Evolutionary conservation across 92 coral and sea anemone genomes (phyloP).

Genomic region (Epizoanthus rinbou): DNA sequence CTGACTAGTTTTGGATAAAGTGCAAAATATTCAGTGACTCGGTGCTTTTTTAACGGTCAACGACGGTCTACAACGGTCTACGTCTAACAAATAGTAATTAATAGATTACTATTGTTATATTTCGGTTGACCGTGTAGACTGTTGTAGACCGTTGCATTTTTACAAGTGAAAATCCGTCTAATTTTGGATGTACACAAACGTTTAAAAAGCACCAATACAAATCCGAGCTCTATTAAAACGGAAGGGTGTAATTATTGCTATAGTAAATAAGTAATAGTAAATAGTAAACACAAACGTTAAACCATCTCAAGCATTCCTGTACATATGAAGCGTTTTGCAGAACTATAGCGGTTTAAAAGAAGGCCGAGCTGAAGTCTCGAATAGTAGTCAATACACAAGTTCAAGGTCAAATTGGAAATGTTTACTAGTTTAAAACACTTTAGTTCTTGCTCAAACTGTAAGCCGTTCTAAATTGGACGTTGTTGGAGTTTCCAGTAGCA

Average conservation of each 20-base stretch:
- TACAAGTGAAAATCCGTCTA: constrained; percentile 11
- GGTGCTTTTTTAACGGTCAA: too few species aligned
- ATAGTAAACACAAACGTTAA: too few species aligned
- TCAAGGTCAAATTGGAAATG: constrained; percentile 20
- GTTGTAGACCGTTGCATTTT: constrained; percentile 16
- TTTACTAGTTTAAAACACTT: constrained; percentile 7
- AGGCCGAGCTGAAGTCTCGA: too few species aligned
- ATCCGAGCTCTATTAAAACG: too few species aligned
- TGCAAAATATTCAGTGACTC: too few species aligned
- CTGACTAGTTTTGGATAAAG: too few species aligned
- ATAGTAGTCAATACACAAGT: constrained; percentile 15
- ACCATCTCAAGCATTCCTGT: constrained; percentile 16
- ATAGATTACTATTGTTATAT: too few species aligned
- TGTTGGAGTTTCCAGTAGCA: constrained; percentile 3
- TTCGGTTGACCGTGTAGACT: too few species aligned
- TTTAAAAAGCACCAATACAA: constrained; percentile 10
- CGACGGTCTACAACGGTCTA: constrained; percentile 15
- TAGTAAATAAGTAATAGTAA: constrained; percentile 8
- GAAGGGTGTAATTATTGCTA: constrained; percentile 1
- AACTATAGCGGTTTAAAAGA: too few species aligned
- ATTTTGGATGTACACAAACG: constrained; percentile 8
- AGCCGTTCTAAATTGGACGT: neutral
- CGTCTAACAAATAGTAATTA: too few species aligned
- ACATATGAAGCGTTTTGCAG: constrained; percentile 12
- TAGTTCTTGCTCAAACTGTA: neutral